A percentile compares a stretch with the other conserved stretches of the same genome.
Conservation (phyloP, 2,888 invertebrate species). For the Xestia rhomboidea region DNA sequence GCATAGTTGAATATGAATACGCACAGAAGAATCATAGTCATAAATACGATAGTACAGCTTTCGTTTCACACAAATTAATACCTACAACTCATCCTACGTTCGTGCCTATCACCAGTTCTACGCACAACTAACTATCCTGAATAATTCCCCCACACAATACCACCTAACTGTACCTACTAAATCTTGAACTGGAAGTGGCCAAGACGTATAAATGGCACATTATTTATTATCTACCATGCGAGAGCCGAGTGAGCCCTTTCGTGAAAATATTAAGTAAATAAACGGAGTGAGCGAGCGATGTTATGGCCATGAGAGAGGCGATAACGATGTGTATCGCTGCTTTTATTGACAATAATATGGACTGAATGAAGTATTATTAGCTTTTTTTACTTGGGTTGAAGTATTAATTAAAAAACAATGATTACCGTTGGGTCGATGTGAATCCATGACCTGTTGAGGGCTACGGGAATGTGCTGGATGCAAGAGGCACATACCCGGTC, state of each 20-base stretch:
- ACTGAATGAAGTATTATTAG: background rate
- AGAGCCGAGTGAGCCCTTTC: slow-evolving; percentile 78
- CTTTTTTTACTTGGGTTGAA: background rate
- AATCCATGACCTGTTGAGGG: background rate
- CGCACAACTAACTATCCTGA: slow-evolving; percentile 27
- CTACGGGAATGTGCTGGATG: background rate
- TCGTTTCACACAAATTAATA: background rate
- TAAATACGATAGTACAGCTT: background rate
- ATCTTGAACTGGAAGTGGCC: slow-evolving; percentile 74
- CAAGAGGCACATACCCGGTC: background rate
- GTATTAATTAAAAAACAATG: background rate
- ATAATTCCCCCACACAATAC: slow-evolving; percentile 40
- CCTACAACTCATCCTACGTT: background rate
- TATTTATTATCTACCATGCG: slow-evolving; percentile 85
- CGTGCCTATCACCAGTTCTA: slow-evolving; percentile 34
- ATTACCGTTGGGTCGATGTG: background rate
- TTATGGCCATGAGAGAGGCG: slow-evolving; percentile 68
- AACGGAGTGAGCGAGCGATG: slow-evolving; percentile 68
- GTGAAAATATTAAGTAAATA: slow-evolving; percentile 86
- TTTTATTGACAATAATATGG: slow-evolving; percentile 48
- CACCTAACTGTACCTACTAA: slow-evolving; percentile 44
- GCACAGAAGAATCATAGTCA: background rate
- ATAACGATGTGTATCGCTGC: slow-evolving; percentile 52
- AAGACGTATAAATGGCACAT: slow-evolving; percentile 73
- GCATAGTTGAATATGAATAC: background rate